phyloP scores from a whole-genome alignment of 2,888 invertebrate species.

The Strigamia crassipes region DNA sequence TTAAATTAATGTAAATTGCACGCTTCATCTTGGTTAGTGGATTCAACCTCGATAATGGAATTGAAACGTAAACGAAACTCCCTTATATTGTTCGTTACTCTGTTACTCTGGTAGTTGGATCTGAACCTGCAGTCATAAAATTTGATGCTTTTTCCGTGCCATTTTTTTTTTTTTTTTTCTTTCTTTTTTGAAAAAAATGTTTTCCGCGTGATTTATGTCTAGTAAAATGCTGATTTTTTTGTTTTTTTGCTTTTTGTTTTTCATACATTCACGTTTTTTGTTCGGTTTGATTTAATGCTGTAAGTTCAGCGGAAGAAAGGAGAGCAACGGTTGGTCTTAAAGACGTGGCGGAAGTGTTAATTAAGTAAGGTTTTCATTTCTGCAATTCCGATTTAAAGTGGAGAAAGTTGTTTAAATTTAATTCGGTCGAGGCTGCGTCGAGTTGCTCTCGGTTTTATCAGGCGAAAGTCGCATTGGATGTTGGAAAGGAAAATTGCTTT shows the following conservation, averaged over 20 bases:
- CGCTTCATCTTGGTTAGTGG: slow-evolving; percentile 5
- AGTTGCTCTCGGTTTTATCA: not conserved
- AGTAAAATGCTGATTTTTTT: not conserved
- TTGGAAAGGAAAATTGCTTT: not conserved
- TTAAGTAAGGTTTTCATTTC: not conserved
- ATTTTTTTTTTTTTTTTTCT: not conserved
- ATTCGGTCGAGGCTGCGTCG: not conserved
- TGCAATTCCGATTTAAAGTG: not conserved
- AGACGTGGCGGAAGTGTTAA: not conserved
- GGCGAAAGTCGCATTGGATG: not conserved
- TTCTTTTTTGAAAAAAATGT: not conserved
- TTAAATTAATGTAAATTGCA: slow-evolving; percentile 6
- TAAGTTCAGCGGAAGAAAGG: too few species aligned
- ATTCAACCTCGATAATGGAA: not conserved
- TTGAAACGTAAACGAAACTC: not conserved
- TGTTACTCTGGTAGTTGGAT: not conserved
- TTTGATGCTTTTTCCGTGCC: not conserved
- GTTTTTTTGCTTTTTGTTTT: not conserved
- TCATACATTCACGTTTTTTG: not conserved
- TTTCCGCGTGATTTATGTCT: not conserved
- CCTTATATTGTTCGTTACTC: not conserved
- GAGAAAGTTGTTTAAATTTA: slow-evolving; percentile 18
- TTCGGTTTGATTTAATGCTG: not conserved
- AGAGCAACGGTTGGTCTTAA: not conserved
- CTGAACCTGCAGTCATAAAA: not conserved